These are phyloP conservation scores for Megalops cyprinoides DNA, from an alignment of 2,797 vertebrate species.

Conservation along the genomic window DNA sequence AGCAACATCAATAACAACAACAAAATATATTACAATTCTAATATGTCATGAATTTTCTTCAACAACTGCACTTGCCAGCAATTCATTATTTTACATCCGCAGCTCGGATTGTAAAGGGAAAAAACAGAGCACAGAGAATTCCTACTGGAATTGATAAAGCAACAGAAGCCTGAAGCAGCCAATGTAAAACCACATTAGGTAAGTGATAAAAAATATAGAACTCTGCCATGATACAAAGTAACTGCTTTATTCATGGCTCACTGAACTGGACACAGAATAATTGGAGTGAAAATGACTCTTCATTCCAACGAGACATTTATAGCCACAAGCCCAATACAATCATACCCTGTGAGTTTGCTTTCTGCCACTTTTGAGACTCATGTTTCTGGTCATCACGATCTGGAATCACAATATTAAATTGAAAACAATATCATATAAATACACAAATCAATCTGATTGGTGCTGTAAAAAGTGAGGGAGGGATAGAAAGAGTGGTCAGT, in stretches of 20 bases:
- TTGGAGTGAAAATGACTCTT: background rate
- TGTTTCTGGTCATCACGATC: background rate
- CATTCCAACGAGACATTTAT: background rate
- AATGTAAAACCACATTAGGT: background rate
- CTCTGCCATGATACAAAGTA: background rate
- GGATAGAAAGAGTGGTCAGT: conserved; percentile 32
- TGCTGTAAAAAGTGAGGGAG: conserved; percentile 28
- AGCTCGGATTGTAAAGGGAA: background rate
- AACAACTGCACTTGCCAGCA: background rate
- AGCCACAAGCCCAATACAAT: background rate
- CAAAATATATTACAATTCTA: background rate
- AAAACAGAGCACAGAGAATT: background rate
- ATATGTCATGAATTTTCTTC: background rate
- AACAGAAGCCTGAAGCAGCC: background rate
- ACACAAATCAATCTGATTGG: background rate
- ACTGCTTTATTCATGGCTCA: conserved; percentile 1
- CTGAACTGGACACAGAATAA: conserved; percentile 19
- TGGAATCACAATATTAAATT: background rate
- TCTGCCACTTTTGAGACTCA: background rate
- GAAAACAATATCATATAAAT: background rate
- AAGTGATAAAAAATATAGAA: background rate
- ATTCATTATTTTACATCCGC: background rate
- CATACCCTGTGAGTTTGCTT: background rate
- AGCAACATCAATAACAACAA: background rate
- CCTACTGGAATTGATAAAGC: background rate